phyloP scores from a whole-genome alignment of 2,113 vertebrate genomes.

The Thalassoma bifasciatum region DNA sequence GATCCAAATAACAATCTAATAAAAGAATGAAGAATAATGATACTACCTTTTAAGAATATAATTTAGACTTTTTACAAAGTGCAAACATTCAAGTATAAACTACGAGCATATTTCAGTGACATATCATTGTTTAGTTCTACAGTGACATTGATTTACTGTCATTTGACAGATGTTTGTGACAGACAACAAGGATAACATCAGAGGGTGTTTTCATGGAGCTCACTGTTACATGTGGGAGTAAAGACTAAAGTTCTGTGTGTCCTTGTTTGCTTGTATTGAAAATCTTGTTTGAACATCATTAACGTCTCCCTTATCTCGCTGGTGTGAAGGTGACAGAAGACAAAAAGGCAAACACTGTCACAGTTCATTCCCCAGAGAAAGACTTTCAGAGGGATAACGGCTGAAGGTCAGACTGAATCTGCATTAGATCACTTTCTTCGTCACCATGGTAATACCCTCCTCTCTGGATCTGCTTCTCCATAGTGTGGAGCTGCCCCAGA shows the following conservation, averaged over 20 bases:
- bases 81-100: too few species aligned
- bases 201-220: neutral
- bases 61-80: too few species aligned
- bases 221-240: neutral
- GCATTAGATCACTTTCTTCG: slow-evolving; percentile 33
- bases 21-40: too few species aligned
- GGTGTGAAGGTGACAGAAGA: slow-evolving; percentile 41
- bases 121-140: too few species aligned
- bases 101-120: too few species aligned
- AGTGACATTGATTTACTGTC: too few species aligned
- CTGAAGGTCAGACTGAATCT: slow-evolving; percentile 58
- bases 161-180: too few species aligned
- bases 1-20: too few species aligned
- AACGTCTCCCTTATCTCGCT: slow-evolving; percentile 15
- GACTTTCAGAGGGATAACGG: slow-evolving; percentile 27
- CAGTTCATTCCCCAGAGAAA: slow-evolving; percentile 43
- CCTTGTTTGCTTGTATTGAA: neutral
- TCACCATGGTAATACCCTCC: slow-evolving; percentile 24
- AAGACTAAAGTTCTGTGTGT: neutral
- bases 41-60: too few species aligned
- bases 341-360: slow-evolving; percentile 33
- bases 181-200: neutral
- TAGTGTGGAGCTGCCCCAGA: slow-evolving; percentile 38
- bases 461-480: slow-evolving; percentile 55
- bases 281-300: slow-evolving; percentile 23